Evolutionary conservation across 2,888 invertebrate genomes (phyloP).

Genomic region (Drosophila lacicola): DNA sequence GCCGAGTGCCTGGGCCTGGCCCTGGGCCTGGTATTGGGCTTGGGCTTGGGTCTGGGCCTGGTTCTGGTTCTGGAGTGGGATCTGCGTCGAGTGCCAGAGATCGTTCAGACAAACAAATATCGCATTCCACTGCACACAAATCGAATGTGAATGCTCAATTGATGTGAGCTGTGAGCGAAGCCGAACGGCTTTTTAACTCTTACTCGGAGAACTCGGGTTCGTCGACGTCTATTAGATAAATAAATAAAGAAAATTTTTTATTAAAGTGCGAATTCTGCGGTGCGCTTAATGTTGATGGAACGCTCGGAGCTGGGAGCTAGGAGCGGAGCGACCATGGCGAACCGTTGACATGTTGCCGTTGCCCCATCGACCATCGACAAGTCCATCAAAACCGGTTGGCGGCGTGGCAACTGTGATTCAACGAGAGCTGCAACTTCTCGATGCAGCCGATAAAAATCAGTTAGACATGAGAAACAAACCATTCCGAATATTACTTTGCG

Average conservation of each 20-base stretch:
- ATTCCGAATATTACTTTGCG: conserved; percentile 23
- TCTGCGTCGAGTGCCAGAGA: conserved; percentile 25
- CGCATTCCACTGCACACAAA: conserved; percentile 58
- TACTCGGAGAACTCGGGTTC: conserved; percentile 2
- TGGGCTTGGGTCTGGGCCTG: conserved; percentile 3
- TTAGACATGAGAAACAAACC: conserved; percentile 41
- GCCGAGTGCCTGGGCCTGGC: background rate
- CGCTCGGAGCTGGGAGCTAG: conserved; percentile 12
- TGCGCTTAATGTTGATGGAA: conserved; percentile 58
- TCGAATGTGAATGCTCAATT: conserved; percentile 47
- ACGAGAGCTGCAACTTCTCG: background rate
- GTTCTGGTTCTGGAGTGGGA: background rate
- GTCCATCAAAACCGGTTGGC: conserved; percentile 43
- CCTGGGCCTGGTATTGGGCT: background rate
- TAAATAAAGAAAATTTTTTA: conserved; percentile 69
- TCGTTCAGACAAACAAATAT: conserved; percentile 69
- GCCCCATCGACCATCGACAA: conserved; percentile 8
- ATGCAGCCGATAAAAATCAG: conserved; percentile 22
- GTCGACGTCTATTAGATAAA: conserved; percentile 73
- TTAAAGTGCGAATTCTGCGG: conserved; percentile 79
- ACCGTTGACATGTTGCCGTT: conserved; percentile 17
- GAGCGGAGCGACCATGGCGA: background rate
- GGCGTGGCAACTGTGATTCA: conserved; percentile 12
- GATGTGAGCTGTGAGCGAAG: conserved; percentile 2
- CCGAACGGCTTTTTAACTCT: background rate